These are phyloP conservation scores for Callinectes sapidus DNA, from an alignment of 2,888 invertebrate species.

Conservation along the genomic window DNA sequence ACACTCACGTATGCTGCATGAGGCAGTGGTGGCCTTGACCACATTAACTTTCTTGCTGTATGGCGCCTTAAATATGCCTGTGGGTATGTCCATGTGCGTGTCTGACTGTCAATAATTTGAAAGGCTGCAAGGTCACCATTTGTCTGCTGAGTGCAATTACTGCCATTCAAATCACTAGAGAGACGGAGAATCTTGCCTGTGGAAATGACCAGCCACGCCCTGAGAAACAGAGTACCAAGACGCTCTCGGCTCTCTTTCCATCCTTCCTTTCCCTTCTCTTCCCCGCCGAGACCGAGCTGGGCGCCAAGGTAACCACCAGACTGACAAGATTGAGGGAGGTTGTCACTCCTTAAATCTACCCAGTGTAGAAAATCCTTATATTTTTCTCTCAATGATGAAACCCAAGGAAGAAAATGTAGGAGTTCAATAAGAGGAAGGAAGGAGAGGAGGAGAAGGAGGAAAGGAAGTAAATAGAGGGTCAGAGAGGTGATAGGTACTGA, in stretches of 20 bases:
- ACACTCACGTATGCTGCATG: neutral
- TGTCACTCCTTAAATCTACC: constrained; percentile 17
- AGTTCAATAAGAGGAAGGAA: neutral
- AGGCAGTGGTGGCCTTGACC: constrained; percentile 1
- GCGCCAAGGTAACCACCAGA: neutral
- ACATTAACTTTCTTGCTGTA: constrained; percentile 15
- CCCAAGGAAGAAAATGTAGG: neutral
- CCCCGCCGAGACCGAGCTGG: neutral
- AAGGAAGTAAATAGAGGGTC: neutral
- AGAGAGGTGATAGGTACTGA: constrained; percentile 2
- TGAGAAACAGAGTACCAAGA: neutral
- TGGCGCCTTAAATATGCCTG: constrained; percentile 3
- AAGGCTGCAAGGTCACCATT: constrained; percentile 21
- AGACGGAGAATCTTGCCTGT: neutral
- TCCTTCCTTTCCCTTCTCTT: neutral
- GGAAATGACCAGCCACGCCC: constrained; percentile 16
- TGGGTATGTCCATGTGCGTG: neutral
- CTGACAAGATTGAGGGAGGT: constrained; percentile 10
- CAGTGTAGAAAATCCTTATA: neutral
- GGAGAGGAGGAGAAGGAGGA: neutral
- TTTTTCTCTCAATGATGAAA: constrained; percentile 1
- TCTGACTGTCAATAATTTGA: constrained; percentile 16
- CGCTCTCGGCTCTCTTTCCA: neutral
- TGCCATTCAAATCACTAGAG: constrained; percentile 20
- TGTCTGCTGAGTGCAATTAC: constrained; percentile 6